phyloP scores from a whole-genome alignment of 2,888 invertebrate species.

The Priocnemis perturbator region DNA sequence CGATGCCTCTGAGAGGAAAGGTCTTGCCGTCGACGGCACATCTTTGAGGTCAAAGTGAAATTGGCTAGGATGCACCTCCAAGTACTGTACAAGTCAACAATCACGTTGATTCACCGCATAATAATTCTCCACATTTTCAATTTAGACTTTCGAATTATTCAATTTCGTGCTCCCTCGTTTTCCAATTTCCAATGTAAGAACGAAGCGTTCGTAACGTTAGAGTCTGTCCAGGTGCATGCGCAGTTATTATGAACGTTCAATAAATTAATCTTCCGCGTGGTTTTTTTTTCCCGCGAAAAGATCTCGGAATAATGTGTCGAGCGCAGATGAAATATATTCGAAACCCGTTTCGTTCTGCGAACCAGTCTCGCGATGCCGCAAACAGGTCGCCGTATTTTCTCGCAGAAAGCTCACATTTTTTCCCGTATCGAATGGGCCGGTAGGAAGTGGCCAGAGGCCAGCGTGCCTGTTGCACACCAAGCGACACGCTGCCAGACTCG shows the following conservation, averaged over 20 bases:
- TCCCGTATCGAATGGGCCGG: conserved; percentile 10
- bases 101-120: not conserved
- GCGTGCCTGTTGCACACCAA: conserved; percentile 26
- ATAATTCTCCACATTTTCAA: too few species aligned
- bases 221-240: too few species aligned
- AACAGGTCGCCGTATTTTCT: too few species aligned
- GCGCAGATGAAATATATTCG: too few species aligned
- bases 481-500: conserved; percentile 30
- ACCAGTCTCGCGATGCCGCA: too few species aligned
- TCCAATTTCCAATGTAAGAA: too few species aligned
- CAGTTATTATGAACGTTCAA: too few species aligned
- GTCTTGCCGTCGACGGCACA: conserved; percentile 71
- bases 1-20: conserved; percentile 78
- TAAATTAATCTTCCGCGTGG: too few species aligned
- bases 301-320: not conserved
- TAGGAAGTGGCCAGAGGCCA: conserved; percentile 35
- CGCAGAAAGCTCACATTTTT: conserved; percentile 4
- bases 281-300: not conserved
- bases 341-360: too few species aligned
- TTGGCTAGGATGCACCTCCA: conserved; percentile 38
- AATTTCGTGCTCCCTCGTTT: too few species aligned
- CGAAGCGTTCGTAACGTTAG: too few species aligned
- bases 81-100: conserved; percentile 59
- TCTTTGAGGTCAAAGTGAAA: conserved; percentile 39
- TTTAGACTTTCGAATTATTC: too few species aligned